Percentiles rank a stretch among this genome's conserved stretches.
Evolutionary conservation across 2,888 invertebrate genomes (phyloP).

Genomic region (Latheticus oryzae): DNA sequence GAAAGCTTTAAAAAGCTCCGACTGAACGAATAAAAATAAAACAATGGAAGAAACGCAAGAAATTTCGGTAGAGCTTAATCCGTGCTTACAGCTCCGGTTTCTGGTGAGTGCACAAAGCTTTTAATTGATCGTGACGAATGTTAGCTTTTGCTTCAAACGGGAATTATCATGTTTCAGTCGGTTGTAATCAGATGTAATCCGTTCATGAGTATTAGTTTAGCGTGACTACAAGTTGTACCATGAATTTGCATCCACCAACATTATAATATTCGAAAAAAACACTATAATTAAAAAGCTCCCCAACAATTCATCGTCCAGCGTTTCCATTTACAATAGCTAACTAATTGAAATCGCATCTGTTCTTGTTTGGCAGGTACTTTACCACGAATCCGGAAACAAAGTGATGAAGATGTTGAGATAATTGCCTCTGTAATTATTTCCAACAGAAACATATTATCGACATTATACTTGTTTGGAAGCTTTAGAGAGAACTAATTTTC

Average conservation of each 20-base stretch:
- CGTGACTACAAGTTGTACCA: slow-evolving; percentile 42
- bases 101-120: slow-evolving; percentile 19
- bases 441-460: slow-evolving; percentile 28
- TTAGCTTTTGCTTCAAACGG: slow-evolving; percentile 35
- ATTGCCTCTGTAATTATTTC: slow-evolving; percentile 26
- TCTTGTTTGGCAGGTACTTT: too few species aligned
- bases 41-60: slow-evolving; percentile 1
- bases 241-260: slow-evolving; percentile 28
- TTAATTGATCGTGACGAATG: slow-evolving; percentile 34
- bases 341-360: slow-evolving; percentile 26
- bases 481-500: slow-evolving; percentile 30
- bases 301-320: too few species aligned
- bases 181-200: slow-evolving; percentile 45
- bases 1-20: slow-evolving; percentile 18
- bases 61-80: slow-evolving; percentile 11
- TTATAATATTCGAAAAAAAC: slow-evolving; percentile 1
- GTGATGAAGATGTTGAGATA: slow-evolving; percentile 5
- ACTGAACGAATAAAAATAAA: slow-evolving; percentile 4
- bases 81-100: slow-evolving; percentile 11
- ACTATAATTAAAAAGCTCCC: slow-evolving; percentile 4
- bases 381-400: slow-evolving; percentile 12
- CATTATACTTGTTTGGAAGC: slow-evolving; percentile 19
- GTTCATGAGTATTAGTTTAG: slow-evolving; percentile 44
- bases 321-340: too few species aligned
- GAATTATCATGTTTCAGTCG: slow-evolving; percentile 42